Percentiles rank a stretch among this genome's conserved stretches.
phyloP scores from a whole-genome alignment of 2,113 vertebrate genomes.

The Dolichallabes microphthalmus region DNA sequence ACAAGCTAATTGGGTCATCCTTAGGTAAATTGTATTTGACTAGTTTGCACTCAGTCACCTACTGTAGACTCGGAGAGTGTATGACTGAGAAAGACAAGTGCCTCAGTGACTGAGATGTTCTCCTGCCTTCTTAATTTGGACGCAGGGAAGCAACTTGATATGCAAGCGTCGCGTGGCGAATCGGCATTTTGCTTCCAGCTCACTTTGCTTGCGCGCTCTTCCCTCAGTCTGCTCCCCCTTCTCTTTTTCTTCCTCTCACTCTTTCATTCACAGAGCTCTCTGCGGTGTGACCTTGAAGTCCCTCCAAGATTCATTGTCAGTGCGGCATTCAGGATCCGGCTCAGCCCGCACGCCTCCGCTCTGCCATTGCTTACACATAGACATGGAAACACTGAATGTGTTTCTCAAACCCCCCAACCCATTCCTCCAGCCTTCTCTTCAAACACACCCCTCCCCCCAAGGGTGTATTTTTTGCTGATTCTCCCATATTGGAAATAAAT shows the following conservation, averaged over 20 bases:
- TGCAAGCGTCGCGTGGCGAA: not conserved
- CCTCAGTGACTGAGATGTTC: not conserved
- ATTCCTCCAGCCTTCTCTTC: too few species aligned
- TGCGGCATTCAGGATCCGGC: slow-evolving; percentile 38
- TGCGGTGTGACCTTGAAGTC: slow-evolving; percentile 48
- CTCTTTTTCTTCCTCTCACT: slow-evolving; percentile 26
- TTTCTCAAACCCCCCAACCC: not conserved
- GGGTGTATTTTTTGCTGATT: not conserved
- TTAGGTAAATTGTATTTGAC: slow-evolving; percentile 49
- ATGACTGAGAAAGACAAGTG: not conserved
- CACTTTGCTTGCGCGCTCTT: not conserved
- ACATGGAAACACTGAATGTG: not conserved
- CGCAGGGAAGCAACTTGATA: slow-evolving; percentile 13
- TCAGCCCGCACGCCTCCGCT: slow-evolving; percentile 24
- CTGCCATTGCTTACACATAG: not conserved
- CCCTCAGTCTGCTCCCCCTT: not conserved
- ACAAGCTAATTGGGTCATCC: slow-evolving; percentile 47
- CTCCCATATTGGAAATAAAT: not conserved
- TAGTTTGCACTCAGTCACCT: slow-evolving; percentile 24
- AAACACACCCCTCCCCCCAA: not conserved
- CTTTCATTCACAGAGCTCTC: slow-evolving; percentile 19
- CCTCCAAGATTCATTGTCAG: slow-evolving; percentile 42
- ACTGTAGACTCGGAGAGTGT: not conserved
- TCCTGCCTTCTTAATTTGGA: slow-evolving; percentile 11
- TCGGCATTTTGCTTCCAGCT: slow-evolving; percentile 22